Evolutionary conservation across 2,113 vertebrate species (phyloP), one percentile per base, ranked within the genome.

Genomic region (Alosa alosa): DNA sequence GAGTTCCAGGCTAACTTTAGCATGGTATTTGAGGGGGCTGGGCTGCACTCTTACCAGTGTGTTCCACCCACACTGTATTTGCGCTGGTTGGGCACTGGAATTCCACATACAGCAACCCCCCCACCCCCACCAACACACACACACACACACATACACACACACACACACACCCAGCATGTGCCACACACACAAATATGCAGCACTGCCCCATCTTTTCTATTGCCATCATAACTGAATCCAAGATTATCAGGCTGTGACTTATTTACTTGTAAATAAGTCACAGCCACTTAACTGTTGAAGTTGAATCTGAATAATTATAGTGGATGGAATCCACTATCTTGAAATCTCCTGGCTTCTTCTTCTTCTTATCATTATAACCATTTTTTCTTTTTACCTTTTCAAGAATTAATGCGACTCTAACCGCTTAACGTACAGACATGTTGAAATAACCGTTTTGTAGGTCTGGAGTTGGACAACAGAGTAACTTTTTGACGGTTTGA

Each of bases 21-120:
- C 86, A 84, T 0, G 45, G 49, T 87, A 88, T 88, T 90, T 86
- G 84, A 78, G 88, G 84, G 85, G 82, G 86, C 81, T 82, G 87
- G 84, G 89, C 90, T 86, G 88, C 85, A 88, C 91, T 86, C 90
- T 81, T 93, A 86, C 47, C 84, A 85, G 89, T 93, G 92, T 92
- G 93, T 92, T 93, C 94, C 93, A 94, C 92, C 94, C 88, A 89
- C 89, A 88, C 91, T 92, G 88, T 94, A 92, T 95, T 96, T 95
- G 93, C 93, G 82, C 91, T 93, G 94, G 94, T 92, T 64, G 86
- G 91, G 91, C 87, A 86, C 89, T 92, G 90, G 92, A 93, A 94
- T 93, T 90, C 46, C 86, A 89, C 86, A 78, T 11, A 36, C 72
- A 17, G 10, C 25, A 36, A 0, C 36, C 11, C 39, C 72, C 2